Conservation (phyloP, 2,113 vertebrate species). For the Xenopus laevis region DNA sequence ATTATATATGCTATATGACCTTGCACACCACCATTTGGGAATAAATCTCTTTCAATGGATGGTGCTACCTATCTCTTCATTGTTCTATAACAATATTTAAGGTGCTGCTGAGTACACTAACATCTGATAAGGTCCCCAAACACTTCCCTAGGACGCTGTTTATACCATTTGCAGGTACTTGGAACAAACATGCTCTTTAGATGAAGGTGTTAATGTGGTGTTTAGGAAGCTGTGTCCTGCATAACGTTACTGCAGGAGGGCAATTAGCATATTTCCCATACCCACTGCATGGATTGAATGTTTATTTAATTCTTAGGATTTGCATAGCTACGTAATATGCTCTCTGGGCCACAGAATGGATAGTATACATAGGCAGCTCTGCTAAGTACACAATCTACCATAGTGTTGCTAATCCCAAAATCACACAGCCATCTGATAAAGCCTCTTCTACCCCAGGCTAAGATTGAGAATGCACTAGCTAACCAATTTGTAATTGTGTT, state of each 20-base stretch:
- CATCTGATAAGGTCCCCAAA: neutral
- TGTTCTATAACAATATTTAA: neutral
- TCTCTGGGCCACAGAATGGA: neutral
- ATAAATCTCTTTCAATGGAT: too few species aligned
- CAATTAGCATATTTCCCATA: conserved; percentile 11
- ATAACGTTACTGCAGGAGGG: conserved; percentile 6
- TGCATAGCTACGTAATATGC: conserved; percentile 8
- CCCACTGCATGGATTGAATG: neutral
- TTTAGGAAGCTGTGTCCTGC: conserved; percentile 11
- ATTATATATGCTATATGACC: too few species aligned
- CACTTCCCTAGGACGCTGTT: neutral
- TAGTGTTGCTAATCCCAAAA: conserved; percentile 52
- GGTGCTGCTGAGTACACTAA: neutral
- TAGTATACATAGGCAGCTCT: conserved; percentile 22
- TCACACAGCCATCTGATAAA: conserved; percentile 49
- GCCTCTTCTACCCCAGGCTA: conserved; percentile 47
- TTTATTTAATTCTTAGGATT: conserved; percentile 16
- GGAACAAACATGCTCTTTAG: conserved; percentile 2
- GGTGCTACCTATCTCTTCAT: too few species aligned
- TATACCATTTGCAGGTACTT: conserved; percentile 29
- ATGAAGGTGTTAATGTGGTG: conserved; percentile 31
- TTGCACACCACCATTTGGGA: too few species aligned
- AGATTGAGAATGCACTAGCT: too few species aligned
- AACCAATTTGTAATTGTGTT: conserved; percentile 65
- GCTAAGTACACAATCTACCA: conserved; percentile 40